Conservation (phyloP, 53 echinoderm and acorn worm species). For the Glandiceps talaboti region DNA sequence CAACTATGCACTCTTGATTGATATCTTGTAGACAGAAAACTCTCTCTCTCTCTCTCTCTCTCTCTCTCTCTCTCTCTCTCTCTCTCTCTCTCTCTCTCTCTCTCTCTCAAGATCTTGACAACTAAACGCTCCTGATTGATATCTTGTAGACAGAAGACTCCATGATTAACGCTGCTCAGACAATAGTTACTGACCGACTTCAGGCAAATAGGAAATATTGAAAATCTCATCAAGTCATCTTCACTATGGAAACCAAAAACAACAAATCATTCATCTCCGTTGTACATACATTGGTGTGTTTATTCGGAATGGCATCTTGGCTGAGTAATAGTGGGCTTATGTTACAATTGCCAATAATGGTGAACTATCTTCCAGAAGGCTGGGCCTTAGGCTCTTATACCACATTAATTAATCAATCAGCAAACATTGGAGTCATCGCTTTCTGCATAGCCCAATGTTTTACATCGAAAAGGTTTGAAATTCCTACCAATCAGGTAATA, state of each 20-base stretch:
- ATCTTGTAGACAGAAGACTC: too few species aligned
- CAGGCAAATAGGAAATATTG: too few species aligned
- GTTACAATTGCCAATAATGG: slow-evolving; percentile 85
- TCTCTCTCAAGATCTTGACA: too few species aligned
- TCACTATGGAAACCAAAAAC: neutral
- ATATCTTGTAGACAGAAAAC: too few species aligned
- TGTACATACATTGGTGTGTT: slow-evolving; percentile 28
- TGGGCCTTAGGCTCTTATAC: slow-evolving; percentile 71
- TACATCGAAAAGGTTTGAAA: slow-evolving; percentile 45
- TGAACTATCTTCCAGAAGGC: slow-evolving; percentile 64
- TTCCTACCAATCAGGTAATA: slow-evolving; percentile 43
- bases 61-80: too few species aligned
- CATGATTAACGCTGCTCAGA: too few species aligned
- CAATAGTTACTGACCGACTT: too few species aligned
- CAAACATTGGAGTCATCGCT: slow-evolving; percentile 63
- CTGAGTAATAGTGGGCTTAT: slow-evolving; percentile 75
- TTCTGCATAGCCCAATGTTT: slow-evolving; percentile 57
- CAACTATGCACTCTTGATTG: too few species aligned
- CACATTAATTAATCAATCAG: slow-evolving; percentile 75
- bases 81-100: too few species aligned
- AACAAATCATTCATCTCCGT: neutral
- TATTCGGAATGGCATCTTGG: slow-evolving; percentile 90
- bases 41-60: too few species aligned
- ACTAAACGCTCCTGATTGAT: too few species aligned
- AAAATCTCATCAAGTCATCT: too few species aligned